Base-by-base conservation (phyloP, 2,888 invertebrate species). In the Melieria picta region DNA sequence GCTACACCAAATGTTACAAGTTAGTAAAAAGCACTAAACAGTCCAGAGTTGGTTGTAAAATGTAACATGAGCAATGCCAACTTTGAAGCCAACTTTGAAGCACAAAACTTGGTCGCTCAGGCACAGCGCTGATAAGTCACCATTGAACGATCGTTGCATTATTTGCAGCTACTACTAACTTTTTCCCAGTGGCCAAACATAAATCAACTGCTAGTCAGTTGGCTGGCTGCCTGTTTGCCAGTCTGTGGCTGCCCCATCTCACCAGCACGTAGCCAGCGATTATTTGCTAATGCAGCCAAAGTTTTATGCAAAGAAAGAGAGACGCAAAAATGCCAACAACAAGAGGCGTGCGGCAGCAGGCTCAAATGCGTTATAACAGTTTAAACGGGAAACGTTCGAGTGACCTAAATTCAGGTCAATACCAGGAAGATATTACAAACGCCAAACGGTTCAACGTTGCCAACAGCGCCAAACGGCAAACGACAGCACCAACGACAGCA, bases 341-440 rank as follows among this genome's bases (percentile, higher is more conserved):
- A 47, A 30, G 57, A 7, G 58, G 16, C 50, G 4, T 13, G 50
- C 16, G 16, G 9, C 52, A 48, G 42, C 30, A 50, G 55, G 68
- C 55, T 9, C 10, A 7, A 13, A 46, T 46, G 48, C n/a, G 7
- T 56, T 4, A 10, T 50, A 73, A 72, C 75, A 62, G 75, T 72
- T 72, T 52, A 48, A 74, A 63, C 72, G 52, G 66, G 67, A 71
- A 77, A 69, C 77, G 80, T 80, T 78, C 79, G 79, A 79, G 79
- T 83, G 83, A 83, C 83, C 83, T 77, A 81, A 83, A 81, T 83
- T 80, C 80, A 81, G 83, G 83, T 83, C 83, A 83, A 80, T 81
- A 81, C 78, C 80, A 80, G 80, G 80, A 80, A 80, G 79, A 78
- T 75, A 75, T 73, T 74, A 75, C 71, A 74, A 73, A 73, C 75